Conservation (phyloP, 2,113 vertebrate species). For the Sardina pilchardus region DNA sequence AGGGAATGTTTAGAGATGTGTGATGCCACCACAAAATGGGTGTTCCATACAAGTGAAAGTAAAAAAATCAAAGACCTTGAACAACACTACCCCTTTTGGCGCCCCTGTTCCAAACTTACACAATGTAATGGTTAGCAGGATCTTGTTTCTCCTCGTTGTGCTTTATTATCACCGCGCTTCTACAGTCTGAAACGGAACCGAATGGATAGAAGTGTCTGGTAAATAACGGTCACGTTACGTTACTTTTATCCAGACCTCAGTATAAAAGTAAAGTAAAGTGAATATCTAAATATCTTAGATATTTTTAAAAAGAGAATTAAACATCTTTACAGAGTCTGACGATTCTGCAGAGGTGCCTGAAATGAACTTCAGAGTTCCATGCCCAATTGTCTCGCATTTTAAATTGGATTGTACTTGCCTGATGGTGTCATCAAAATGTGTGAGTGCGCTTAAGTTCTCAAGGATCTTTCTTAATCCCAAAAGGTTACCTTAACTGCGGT, state of each 20-base stretch:
- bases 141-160: not conserved
- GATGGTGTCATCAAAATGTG: not conserved
- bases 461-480: not conserved
- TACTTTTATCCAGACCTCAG: no score
- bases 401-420: no score
- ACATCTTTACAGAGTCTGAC: no score
- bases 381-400: no score
- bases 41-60: not conserved
- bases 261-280: no score
- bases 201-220: no score
- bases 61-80: not conserved
- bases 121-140: not conserved
- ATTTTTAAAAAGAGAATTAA: no score
- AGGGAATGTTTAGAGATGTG: not conserved
- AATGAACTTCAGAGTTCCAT: no score
- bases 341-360: no score
- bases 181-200: not conserved
- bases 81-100: not conserved
- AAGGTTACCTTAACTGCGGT: no score
- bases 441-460: not conserved
- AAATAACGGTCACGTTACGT: no score
- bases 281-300: no score
- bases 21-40: slow-evolving; percentile 5
- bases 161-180: not conserved
- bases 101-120: not conserved